Evolutionary conservation across 2,797 vertebrate genomes (phyloP), one percentile per base, ranked within the genome.

Genomic region (Thaleichthys pacificus): DNA sequence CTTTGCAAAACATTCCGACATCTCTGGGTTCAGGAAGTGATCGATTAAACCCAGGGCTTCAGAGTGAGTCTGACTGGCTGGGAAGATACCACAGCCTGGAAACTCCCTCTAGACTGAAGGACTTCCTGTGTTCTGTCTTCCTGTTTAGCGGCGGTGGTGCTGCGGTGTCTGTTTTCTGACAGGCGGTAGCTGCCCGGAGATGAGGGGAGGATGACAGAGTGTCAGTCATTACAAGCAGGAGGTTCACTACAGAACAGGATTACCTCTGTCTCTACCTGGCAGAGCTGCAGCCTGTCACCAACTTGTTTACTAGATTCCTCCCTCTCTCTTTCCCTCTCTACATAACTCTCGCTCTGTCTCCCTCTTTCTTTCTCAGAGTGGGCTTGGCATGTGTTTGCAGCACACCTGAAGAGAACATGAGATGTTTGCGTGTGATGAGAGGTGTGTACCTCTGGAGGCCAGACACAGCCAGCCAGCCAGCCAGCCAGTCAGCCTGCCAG

Each of bases 301-400:
- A 28, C 38, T 63, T 71, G 24, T 54, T 63, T 70, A 30, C 61
- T 38, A 38, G 35, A 38, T 38, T 38, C 35, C 8, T 38, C 35
- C 66, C 21, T 42, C 22, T 21, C 42, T 83, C 57, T 65, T 22
- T 72, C 76, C 77, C 77, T 68, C 42, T 47, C 42, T 47, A 14
- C 42, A 12, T 47, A 12, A 14, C 42, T 47, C 12, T 14, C 42
- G 2, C 72, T 12, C 73, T 70, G 66, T 68, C 70, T n/a, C 77
- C 35, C 56, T 76, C 79, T 21, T 2, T 24, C 71, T 26, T 1
- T 42, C 68, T 56, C 11, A 17, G 17, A 21, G 11, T 22, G 24
- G 12, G 4, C 38, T 15, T 38, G 35, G 35, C 35, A 38, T 38
- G 35, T 38, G 7, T 38, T 38, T 11, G 35, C 35, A 38, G 35